Evolutionary conservation across 1,140 invertebrate species (phyloP).

Genomic region (Ceratoteleas bidentatus): DNA sequence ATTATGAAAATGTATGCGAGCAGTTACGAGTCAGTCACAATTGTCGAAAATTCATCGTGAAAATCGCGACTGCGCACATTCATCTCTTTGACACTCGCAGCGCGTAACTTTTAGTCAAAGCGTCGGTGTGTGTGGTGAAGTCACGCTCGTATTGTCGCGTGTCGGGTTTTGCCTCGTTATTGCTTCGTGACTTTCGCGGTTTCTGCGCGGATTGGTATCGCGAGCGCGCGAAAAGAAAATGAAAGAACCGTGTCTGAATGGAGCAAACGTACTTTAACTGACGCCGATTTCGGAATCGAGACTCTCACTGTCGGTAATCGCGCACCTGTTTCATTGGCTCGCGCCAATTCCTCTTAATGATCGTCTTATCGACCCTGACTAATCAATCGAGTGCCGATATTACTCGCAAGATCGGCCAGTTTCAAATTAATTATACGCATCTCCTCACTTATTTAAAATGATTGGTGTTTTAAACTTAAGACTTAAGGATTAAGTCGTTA

Average conservation of each 20-base stretch:
- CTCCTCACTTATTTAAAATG: too few species aligned
- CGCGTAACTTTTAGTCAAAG: constrained; percentile 9
- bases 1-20: constrained; percentile 21
- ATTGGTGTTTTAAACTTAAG: too few species aligned
- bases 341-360: constrained; percentile 36
- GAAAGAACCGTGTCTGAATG: constrained; percentile 12
- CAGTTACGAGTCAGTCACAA: constrained; percentile 22
- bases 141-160: constrained; percentile 14
- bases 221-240: constrained; percentile 17
- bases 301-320: constrained; percentile 28
- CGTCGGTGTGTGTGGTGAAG: too few species aligned
- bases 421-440: constrained; percentile 20
- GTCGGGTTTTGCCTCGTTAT: constrained; percentile 14
- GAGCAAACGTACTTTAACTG: constrained; percentile 17
- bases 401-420: constrained; percentile 27
- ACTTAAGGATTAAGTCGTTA: too few species aligned
- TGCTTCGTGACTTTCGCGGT: too few species aligned
- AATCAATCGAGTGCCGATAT: constrained; percentile 31
- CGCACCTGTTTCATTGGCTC: constrained; percentile 40
- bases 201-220: too few species aligned
- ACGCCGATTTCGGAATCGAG: constrained; percentile 38
- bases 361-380: constrained; percentile 45
- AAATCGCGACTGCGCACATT: neutral
- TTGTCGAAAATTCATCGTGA: constrained; percentile 16
- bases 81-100: constrained; percentile 13